phyloP scores from a whole-genome alignment of 2,113 vertebrate species.

The Heloderma charlesbogerti region DNA sequence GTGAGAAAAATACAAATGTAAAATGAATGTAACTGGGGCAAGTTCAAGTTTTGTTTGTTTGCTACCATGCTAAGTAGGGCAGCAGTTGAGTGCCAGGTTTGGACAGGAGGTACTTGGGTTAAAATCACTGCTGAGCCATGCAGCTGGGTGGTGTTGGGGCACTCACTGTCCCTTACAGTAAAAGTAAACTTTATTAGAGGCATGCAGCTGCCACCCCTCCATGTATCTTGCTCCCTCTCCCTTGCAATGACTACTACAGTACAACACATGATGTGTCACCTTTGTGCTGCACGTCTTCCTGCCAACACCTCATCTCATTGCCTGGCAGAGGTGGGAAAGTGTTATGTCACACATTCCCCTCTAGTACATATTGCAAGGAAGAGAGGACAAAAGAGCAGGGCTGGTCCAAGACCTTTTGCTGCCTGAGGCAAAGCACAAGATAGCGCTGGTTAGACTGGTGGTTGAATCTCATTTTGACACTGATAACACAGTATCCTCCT shows the following conservation, averaged over 20 bases:
- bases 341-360: neutral
- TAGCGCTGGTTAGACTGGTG: no score
- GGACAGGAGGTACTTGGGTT: neutral
- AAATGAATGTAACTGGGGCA: neutral
- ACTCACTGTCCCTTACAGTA: neutral
- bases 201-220: neutral
- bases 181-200: neutral
- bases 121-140: neutral
- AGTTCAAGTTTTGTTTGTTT: neutral
- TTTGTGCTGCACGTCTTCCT: no score
- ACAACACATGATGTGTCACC: no score
- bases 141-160: neutral
- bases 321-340: no score
- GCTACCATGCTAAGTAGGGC: neutral
- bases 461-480: no score
- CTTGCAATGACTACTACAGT: neutral
- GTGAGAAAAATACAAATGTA: neutral
- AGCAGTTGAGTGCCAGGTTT: neutral
- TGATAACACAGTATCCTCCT: no score
- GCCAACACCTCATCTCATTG: no score
- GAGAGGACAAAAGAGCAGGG: no score
- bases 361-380: neutral
- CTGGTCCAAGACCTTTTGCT: no score
- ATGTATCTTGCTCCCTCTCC: neutral
- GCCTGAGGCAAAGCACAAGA: no score